Percentiles rank a stretch among this genome's conserved stretches.
phyloP scores from a whole-genome alignment of 2,797 vertebrate genomes.

The Manis crassicaudata region DNA sequence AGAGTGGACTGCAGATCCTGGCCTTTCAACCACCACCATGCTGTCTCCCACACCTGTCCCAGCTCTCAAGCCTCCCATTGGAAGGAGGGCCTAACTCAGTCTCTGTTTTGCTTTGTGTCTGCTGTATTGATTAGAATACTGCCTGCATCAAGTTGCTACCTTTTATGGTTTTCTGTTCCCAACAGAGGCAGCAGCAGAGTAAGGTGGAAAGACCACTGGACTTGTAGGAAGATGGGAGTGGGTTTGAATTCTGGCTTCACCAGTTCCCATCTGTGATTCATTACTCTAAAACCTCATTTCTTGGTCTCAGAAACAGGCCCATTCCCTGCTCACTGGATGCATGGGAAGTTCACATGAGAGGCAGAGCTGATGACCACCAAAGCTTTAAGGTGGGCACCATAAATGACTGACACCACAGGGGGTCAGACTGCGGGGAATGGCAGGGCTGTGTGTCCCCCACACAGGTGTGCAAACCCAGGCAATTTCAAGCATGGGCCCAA shows the following conservation, averaged over 20 bases:
- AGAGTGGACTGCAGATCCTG: neutral
- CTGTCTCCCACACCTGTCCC: neutral
- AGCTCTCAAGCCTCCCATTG: neutral
- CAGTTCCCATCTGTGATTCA: neutral
- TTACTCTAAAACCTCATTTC: neutral
- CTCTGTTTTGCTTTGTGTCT: neutral
- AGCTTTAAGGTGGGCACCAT: neutral
- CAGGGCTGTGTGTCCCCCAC: neutral
- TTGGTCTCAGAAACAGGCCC: neutral
- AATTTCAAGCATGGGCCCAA: neutral
- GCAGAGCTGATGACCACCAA: neutral
- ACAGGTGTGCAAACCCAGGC: neutral
- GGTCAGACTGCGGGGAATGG: neutral
- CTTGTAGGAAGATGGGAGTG: neutral
- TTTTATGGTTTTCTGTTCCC: neutral
- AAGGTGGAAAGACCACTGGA: neutral
- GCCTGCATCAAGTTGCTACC: neutral
- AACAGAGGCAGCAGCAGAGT: neutral
- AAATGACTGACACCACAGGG: neutral
- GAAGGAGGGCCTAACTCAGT: neutral
- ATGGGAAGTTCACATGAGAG: neutral
- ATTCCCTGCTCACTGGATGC: neutral
- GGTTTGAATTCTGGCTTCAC: neutral
- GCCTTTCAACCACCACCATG: neutral
- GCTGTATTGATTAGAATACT: neutral